Conservation (phyloP, 2,113 vertebrate genomes). For the Gnathochromis pfefferi region DNA sequence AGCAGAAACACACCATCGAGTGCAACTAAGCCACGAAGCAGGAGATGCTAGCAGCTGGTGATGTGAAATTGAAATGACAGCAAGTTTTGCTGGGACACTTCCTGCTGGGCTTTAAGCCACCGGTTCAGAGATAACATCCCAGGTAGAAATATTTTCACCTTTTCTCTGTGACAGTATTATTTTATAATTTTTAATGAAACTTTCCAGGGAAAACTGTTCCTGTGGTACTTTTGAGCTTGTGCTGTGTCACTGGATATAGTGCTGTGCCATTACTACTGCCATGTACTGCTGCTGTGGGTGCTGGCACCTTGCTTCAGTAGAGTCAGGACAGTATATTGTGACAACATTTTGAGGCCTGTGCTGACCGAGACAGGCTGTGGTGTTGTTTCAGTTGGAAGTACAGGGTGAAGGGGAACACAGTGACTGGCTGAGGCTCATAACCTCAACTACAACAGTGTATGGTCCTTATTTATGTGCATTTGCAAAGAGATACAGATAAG, state of each 20-base stretch:
- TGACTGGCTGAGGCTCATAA: not conserved
- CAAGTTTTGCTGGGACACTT: not conserved
- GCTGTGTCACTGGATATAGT: not conserved
- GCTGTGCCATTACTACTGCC: not conserved
- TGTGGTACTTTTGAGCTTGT: not conserved
- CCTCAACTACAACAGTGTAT: not conserved
- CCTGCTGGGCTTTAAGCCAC: not conserved
- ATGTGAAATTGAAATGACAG: rapidly evolving
- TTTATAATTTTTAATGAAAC: not conserved
- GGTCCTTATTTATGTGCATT: not conserved
- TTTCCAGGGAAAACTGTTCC: not conserved
- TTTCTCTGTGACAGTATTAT: not conserved
- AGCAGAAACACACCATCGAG: not conserved
- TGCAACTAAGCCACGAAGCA: not conserved
- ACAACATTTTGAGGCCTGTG: not conserved
- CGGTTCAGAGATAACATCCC: not conserved
- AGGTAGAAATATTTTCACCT: not conserved
- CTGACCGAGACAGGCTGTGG: not conserved
- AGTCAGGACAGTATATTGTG: not conserved
- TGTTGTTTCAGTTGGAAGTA: not conserved
- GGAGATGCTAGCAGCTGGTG: not conserved
- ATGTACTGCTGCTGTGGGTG: not conserved
- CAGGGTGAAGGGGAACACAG: not conserved
- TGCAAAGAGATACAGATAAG: not conserved
- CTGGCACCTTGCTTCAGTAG: not conserved